These are phyloP conservation scores for Nomada hirtipes DNA, from an alignment of 2,888 invertebrate species.

Conservation along the genomic window DNA sequence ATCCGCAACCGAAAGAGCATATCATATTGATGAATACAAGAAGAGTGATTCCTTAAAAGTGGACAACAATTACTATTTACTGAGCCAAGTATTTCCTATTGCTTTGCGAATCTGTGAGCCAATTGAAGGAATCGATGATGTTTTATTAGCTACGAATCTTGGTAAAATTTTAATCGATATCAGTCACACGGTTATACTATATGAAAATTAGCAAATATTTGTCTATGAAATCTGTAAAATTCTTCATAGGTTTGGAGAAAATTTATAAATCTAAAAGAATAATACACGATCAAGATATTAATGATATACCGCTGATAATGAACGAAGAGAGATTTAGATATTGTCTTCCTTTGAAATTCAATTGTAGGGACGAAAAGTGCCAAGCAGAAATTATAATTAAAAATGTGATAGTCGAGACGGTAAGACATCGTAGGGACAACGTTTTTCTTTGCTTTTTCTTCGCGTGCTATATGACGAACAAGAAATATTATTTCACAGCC, in stretches of 20 bases:
- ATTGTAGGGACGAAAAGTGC: conserved; percentile 84
- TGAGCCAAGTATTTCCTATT: conserved; percentile 98
- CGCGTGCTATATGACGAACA: conserved; percentile 71
- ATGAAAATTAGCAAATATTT: conserved; percentile 8
- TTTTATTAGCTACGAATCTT: conserved; percentile 94
- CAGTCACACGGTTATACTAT: background rate
- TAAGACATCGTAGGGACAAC: conserved; percentile 70
- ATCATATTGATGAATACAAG: conserved; percentile 96
- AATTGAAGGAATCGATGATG: conserved; percentile 96
- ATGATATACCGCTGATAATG: conserved; percentile 76
- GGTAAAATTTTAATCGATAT: conserved; percentile 84
- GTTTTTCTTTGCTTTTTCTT: background rate
- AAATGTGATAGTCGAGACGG: conserved; percentile 79
- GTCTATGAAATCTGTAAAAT: conserved; percentile 11
- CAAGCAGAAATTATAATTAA: conserved; percentile 84
- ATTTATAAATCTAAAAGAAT: conserved; percentile 77
- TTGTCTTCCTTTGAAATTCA: conserved; percentile 89
- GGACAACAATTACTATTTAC: conserved; percentile 96
- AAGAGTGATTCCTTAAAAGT: conserved; percentile 89
- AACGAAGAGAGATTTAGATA: conserved; percentile 86
- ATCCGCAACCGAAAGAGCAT: conserved; percentile 95
- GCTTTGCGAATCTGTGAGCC: conserved; percentile 97
- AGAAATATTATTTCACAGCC: conserved; percentile 83
- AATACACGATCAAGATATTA: conserved; percentile 71
- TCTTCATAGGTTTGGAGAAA: conserved; percentile 69